Base-by-base conservation (phyloP, 2,797 vertebrate genomes). In the Acrocephalus scirpaceus region DNA sequence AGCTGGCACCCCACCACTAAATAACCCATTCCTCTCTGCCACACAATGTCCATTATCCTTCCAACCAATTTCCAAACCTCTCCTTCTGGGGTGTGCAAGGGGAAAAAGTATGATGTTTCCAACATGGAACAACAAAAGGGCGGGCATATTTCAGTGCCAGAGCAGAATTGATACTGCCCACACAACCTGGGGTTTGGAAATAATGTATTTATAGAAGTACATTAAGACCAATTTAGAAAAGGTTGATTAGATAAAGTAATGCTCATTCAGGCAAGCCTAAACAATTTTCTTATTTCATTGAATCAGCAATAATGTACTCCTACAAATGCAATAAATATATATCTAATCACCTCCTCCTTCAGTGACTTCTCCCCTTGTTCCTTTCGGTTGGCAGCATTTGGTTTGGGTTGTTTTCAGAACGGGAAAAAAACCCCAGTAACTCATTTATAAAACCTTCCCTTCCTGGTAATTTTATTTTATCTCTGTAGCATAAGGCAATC, bases 241-340 rank as follows among this genome's bases (percentile, higher is more conserved):
- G 86, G 72, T 87, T 97, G 76, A 96, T 97, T 97, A 96, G 74
- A 98, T 97, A 95, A 97, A 97, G 94, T 91, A 95, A 96, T 95
- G 69, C 62, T 96, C 76, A 84, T 94, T 95, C 94, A 97, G 88
- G 86, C 75, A 88, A 94, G 92, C 90, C 93, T 93, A 96, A 96
- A 97, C 91, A 96, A 95, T 96, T 95, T 96, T 97, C 91, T 96
- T 86, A 95, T 97, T 97, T 96, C 94, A 95, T 94, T 97, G 92
- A 97, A 98, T 95, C 97, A 97, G 76, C 88, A 97, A 93, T 95
- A 94, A 93, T 89, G 93, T 74, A 94, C 93, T 96, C 82, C 71
- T 95, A 93, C 94, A 97, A 97, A 97, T 80, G 94, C 88, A 96
- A 96, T 97, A 95, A 94, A 97, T 87, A 94, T 11, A 79, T 84